Base-by-base conservation (phyloP, 2,888 invertebrate genomes). In the Pogonocherus hispidulus region DNA sequence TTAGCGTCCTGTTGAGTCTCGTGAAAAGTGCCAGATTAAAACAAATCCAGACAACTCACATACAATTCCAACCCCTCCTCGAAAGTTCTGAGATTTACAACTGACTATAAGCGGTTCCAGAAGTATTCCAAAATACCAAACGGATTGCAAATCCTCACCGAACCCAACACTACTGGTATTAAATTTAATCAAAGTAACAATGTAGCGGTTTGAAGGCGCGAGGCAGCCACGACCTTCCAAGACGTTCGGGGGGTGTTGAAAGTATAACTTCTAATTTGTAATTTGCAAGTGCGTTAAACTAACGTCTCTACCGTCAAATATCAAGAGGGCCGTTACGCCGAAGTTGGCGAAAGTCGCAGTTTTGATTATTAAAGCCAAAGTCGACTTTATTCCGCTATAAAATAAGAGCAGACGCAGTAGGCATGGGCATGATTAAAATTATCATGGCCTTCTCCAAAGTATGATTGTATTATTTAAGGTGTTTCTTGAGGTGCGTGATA, bases 211-310 rank as follows among this genome's bases (percentile, higher is more conserved):
- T 47, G 75, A 77, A 71, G 73, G 74, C 73, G 78, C 67, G 73
- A 73, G 72, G 72, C 66, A 72, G 71, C 72, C 73, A 67, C 68
- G 71, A 63, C 69, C 66, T 71, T 70, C 70, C 22, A 49, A 62
- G 62, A 62, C 51, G 62, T 51, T 49, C 19, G 51, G 51, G 19
- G 79, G 79, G 81, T 78, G 83, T 79, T 79, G 82, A 83, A 83
- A 83, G 81, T 84, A 83, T 83, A 84, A 84, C 83, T 83, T 83
- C 83, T 84, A 82, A 83, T 83, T 84, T 83, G 82, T 83, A 83
- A 83, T 83, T 83, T 83, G 81, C 82, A 79, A 82, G 83, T 84
- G 83, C 84, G 83, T 83, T 83, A 71, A 83, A 82, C 81, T 82
- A 82, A 82, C 80, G 82, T 81, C 82, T 82, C 80, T 79, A 80